phyloP scores from a whole-genome alignment of 2,888 invertebrate genomes.

The Lottia gigantea region DNA sequence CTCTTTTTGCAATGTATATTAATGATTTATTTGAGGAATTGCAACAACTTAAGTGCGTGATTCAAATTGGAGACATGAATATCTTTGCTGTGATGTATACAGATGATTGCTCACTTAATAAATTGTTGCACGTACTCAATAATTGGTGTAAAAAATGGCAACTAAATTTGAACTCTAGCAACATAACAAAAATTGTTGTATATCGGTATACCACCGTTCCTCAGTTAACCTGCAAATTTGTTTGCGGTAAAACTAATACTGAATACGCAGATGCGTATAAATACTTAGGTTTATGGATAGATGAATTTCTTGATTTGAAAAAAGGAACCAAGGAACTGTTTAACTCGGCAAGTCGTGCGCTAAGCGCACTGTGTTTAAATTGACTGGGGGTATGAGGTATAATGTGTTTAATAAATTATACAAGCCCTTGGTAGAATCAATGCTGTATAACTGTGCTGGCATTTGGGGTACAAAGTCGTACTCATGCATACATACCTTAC shows the following conservation, averaged over 20 bases:
- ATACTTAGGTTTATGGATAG: conserved; percentile 18
- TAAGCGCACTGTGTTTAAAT: too few relatives aligned
- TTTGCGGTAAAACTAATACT: neutral
- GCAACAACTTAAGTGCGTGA: conserved; percentile 1
- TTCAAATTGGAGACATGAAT: conserved; percentile 14
- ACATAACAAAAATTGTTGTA: neutral
- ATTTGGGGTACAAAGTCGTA: neutral
- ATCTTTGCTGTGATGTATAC: conserved; percentile 17
- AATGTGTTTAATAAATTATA: conserved; percentile 23
- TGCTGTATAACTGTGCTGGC: neutral
- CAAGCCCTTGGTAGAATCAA: neutral
- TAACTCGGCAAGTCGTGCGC: too few relatives aligned
- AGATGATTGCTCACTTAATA: neutral
- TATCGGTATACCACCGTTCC: neutral
- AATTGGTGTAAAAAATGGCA: conserved; percentile 5
- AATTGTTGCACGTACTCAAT: neutral
- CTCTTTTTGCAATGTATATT: conserved; percentile 19
- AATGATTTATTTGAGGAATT: conserved; percentile 15
- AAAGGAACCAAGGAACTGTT: too few relatives aligned
- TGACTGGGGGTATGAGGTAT: conserved; percentile 16
- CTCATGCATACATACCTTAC: neutral
- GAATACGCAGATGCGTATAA: conserved; percentile 14
- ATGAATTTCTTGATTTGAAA: conserved; percentile 15
- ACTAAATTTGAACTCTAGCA: neutral
- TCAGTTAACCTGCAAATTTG: neutral